Base-by-base conservation (phyloP, 2,113 vertebrate species). In the Panthera uncia region DNA sequence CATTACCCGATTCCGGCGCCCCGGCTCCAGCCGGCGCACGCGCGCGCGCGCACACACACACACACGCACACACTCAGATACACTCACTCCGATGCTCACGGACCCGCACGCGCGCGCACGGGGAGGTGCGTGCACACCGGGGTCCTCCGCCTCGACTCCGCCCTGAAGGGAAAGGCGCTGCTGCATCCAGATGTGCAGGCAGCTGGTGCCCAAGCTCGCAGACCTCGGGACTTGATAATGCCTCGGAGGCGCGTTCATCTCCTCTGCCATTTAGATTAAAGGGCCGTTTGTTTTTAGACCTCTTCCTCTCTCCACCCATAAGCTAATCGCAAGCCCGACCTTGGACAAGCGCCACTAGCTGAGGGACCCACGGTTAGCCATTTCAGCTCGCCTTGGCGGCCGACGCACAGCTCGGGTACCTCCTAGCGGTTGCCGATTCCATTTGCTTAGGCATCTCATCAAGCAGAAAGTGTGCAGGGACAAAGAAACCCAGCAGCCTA, bases 361-460 rank as follows among this genome's bases (percentile, higher is more conserved):
- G 15, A 45, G 85, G 61, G 50, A 90, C 50, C n/a, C 95, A 5
- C 38, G 1, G 57, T 84, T 50, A 63, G 89, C 57, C 89, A 25
- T 93, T 82, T 80, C 38, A 83, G 73, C 55, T 61, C 2, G 12
- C 31, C 52, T 23, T 0, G 0, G 55, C 19, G 1, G 63, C 57
- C 2, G 19, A 41, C 6, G 10, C 38, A 33, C 1, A 63, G 76
- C 80, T 55, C 5, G 92, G 80, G 91, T 91, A 97, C 97, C 50
- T 96, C 97, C 98, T 96, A 97, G 98, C 41, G 97, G 98, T 13
- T 65, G 91, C 7, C 80, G 31, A 0, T 21, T 41, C 76, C 18
- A 1, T 76, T 29, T 81, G 66, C 52, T 81, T 61, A n/a, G 83
- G 83, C 79, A 48, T 65, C 76, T 45, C 10, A 18, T 85, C 13